Percentiles rank a stretch among this genome's conserved stretches.
Conservation (phyloP, 2,888 invertebrate species). For the Hypomecis punctinalis region DNA sequence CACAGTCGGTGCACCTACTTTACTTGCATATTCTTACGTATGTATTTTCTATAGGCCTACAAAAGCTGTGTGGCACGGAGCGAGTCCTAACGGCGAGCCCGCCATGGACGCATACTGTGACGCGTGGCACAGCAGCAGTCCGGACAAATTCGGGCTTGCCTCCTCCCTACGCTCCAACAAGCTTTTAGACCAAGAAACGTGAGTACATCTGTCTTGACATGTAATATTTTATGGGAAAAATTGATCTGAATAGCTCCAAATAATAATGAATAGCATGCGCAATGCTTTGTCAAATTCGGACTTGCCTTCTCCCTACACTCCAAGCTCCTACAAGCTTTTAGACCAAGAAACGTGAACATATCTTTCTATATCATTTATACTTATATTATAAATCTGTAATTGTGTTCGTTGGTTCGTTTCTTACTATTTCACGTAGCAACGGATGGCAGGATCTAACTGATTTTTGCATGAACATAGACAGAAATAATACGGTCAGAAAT, state of each 20-base stretch:
- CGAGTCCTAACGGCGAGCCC: constrained; percentile 92
- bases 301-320: constrained; percentile 93
- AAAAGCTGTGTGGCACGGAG: constrained; percentile 98
- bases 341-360: constrained; percentile 87
- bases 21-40: constrained; percentile 25
- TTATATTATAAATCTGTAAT: too few relatives aligned
- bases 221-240: too few relatives aligned
- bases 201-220: constrained; percentile 50
- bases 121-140: constrained; percentile 94
- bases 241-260: too few relatives aligned
- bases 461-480: too few relatives aligned
- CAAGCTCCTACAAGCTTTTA: constrained; percentile 90
- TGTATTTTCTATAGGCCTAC: constrained; percentile 88
- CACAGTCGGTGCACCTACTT: too few relatives aligned
- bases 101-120: constrained; percentile 96
- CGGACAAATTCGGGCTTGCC: constrained; percentile 93
- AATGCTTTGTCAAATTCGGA: too few relatives aligned
- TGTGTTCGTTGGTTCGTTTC: too few relatives aligned
- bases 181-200: constrained; percentile 90
- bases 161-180: constrained; percentile 92
- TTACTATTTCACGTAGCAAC: too few relatives aligned
- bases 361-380: not conserved
- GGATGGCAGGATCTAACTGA: too few relatives aligned
- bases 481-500: too few relatives aligned
- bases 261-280: too few relatives aligned